Conservation (phyloP, 1,140 invertebrate genomes). For the Drosophila fuyamai region DNA sequence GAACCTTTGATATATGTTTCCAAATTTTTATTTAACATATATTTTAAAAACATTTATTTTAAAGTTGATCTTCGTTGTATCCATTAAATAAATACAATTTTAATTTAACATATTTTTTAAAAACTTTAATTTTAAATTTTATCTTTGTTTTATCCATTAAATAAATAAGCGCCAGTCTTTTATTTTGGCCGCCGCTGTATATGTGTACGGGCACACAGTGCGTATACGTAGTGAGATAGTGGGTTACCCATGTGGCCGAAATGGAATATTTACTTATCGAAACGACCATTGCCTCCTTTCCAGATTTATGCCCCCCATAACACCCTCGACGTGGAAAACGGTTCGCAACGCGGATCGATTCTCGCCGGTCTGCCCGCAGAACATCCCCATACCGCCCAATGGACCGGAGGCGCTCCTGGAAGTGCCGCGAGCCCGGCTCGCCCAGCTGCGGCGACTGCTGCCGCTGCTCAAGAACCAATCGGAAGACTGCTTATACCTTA, state of each 20-base stretch:
- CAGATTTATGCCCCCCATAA: constrained; percentile 97
- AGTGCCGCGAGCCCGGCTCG: constrained; percentile 91
- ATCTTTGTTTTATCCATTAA: too few relatives aligned
- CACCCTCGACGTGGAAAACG: constrained; percentile 94
- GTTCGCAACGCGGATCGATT: constrained; percentile 92
- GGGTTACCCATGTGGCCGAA: constrained; percentile 13
- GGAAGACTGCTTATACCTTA: constrained; percentile 98
- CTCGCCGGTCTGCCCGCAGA: constrained; percentile 96
- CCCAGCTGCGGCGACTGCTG: constrained; percentile 92
- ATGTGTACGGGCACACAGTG: background rate
- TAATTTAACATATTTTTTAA: too few relatives aligned
- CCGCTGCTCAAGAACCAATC: constrained; percentile 94
- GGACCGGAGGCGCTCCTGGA: constrained; percentile 90
- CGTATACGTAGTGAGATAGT: constrained; percentile 33
- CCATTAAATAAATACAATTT: too few relatives aligned
- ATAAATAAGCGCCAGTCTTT: background rate
- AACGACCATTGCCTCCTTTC: constrained; percentile 13
- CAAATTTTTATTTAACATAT: too few relatives aligned
- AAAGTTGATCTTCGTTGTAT: too few relatives aligned
- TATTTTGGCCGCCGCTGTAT: background rate
- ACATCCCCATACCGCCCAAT: constrained; percentile 88
- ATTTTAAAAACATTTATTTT: too few relatives aligned
- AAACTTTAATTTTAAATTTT: background rate
- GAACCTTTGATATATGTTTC: too few relatives aligned
- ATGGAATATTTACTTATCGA: constrained; percentile 52